Percentiles rank a stretch among this genome's conserved stretches.
phyloP scores from a whole-genome alignment of 2,113 vertebrate genomes.

The Orientallactaga bullata region DNA sequence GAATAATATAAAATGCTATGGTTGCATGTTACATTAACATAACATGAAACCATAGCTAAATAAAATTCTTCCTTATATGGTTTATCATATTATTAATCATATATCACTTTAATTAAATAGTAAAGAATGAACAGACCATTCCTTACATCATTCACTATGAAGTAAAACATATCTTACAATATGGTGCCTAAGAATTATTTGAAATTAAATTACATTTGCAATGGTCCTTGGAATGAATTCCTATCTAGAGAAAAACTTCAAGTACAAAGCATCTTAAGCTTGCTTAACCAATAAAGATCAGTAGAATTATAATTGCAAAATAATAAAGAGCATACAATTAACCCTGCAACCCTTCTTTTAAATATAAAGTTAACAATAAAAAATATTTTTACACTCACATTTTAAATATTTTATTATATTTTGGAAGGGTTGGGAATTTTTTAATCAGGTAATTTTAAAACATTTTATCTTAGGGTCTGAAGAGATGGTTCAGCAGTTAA shows the following conservation, averaged over 20 bases:
- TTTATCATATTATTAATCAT: constrained; percentile 44
- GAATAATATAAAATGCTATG: background rate
- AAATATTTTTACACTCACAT: constrained; percentile 7
- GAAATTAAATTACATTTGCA: constrained; percentile 12
- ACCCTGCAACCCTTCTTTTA: background rate
- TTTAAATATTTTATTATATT: constrained; percentile 13
- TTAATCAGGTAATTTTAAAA: background rate
- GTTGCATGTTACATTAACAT: background rate
- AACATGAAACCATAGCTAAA: constrained; percentile 42
- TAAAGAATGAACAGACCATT: background rate
- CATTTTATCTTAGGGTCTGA: background rate
- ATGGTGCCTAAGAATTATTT: constrained; percentile 36
- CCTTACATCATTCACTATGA: background rate
- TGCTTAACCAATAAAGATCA: background rate
- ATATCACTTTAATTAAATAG: constrained; percentile 21
- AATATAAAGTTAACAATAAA: background rate
- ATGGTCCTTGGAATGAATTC: background rate
- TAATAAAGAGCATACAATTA: background rate
- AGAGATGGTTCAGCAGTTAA: too few species aligned
- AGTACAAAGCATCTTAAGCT: background rate
- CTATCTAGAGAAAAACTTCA: constrained; percentile 5
- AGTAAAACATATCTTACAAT: background rate
- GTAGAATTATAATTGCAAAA: constrained; percentile 10
- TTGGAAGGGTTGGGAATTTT: background rate
- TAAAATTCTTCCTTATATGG: background rate